Evolutionary conservation across 2,113 vertebrate genomes (phyloP), one percentile per base, ranked within the genome.

Genomic region (Cichladusa arquata): DNA sequence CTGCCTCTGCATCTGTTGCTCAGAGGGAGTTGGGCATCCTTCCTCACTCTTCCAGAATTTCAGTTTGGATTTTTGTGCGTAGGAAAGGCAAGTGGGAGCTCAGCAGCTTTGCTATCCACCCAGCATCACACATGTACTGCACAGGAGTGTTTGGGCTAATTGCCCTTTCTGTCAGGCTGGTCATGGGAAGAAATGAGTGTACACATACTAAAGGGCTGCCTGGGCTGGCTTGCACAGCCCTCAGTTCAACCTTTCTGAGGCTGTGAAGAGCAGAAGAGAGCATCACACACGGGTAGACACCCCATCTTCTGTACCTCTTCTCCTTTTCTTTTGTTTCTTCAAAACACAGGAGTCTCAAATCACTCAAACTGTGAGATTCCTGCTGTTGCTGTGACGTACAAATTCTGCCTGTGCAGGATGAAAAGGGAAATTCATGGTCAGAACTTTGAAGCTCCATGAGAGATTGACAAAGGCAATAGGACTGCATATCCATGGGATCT

Each of bases 341-440:
- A 84, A 28, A 69, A 81, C 51, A 47, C 31, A 65, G 76, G 71
- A 78, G 61, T 82, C 76, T 96, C 88, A 90, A 4, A 85, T 82
- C 12, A 2, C 47, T 88, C 74, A 65, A 84, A 40, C 74, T 88
- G 92, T 79, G 93, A 92, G 92, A 80, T 93, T 70, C 86, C 92
- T 93, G 88, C 95, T 96, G 82, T 45, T 90, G 42, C 53, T 0
- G 0, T 93, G 91, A 96, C 95, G 89, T 96, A 76, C 89, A 91
- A 81, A 94, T 93, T 79, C 70, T 89, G 36, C 79, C 72, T 78
- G 79, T 25, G 2, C 26, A 80, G 44, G 65, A 64, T 94, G 86
- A 88, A 88, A 88, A 84, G 33, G 54, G 61, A 71, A 81, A 64
- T 90, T 86, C 45, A 19, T 33, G 90, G 79, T 71, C 92, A 91